These are phyloP conservation scores for Pseudochromis fuscus DNA, from an alignment of 2,797 vertebrate species.

Conservation along the genomic window DNA sequence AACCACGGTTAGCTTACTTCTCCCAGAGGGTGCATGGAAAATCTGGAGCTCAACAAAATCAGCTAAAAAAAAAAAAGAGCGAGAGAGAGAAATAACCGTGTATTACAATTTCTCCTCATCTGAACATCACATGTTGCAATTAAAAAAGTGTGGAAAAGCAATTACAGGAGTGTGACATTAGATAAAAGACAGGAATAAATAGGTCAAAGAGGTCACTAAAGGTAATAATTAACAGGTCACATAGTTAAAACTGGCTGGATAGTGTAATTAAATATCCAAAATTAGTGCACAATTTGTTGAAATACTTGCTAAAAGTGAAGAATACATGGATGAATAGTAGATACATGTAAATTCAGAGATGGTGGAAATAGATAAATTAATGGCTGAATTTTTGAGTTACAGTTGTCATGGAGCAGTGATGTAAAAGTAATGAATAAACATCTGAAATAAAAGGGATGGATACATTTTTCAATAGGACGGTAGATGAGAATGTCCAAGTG, in stretches of 20 bases:
- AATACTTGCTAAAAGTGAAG: neutral
- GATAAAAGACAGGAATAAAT: neutral
- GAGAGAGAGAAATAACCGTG: neutral
- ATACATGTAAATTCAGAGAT: too few relatives aligned
- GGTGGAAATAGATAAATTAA: neutral
- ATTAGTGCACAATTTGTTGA: neutral
- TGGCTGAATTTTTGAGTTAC: neutral
- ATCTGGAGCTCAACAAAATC: neutral
- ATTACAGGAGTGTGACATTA: too few relatives aligned
- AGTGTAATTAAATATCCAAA: neutral
- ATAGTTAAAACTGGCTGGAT: neutral
- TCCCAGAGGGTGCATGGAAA: neutral
- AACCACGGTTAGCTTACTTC: neutral
- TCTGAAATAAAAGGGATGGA: neutral
- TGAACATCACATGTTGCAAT: neutral
- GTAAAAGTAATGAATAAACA: neutral
- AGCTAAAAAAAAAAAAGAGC: neutral
- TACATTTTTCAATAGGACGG: too few relatives aligned
- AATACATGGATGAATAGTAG: too few relatives aligned
- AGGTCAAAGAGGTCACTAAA: neutral
- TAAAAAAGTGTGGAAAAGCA: neutral
- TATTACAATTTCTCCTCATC: slow-evolving; percentile 6
- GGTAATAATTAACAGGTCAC: neutral
- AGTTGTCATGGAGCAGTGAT: too few relatives aligned
- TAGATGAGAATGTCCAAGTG: neutral